A percentile compares a stretch with the other conserved stretches of the same genome.
phyloP scores from a whole-genome alignment of 2,113 vertebrate species.

The Scytalopus superciliaris region DNA sequence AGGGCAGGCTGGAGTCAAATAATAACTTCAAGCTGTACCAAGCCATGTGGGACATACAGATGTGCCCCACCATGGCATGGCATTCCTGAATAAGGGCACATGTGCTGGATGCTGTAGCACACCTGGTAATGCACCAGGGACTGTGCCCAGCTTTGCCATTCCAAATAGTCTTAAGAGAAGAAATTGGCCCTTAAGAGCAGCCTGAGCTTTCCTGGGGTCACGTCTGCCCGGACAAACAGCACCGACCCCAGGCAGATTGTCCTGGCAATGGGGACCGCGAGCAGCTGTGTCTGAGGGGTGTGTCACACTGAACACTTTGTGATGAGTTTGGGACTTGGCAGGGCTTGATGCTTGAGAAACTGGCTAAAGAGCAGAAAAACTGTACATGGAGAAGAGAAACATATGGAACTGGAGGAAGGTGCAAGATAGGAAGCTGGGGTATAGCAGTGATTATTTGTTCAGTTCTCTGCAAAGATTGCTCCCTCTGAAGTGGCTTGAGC shows the following conservation, averaged over 20 bases:
- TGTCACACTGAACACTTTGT: background rate
- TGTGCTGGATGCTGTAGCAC: background rate
- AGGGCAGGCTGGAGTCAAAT: background rate
- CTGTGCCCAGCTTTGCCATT: background rate
- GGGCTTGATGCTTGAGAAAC: background rate
- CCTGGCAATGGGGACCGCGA: fast-evolving
- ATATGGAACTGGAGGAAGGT: conserved; percentile 10
- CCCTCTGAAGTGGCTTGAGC: background rate
- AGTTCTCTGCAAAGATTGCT: background rate
- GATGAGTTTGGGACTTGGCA: background rate
- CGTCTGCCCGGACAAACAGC: background rate
- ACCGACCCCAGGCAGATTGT: no score
- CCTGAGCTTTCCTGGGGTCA: background rate
- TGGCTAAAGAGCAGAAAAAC: background rate
- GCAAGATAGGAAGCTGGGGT: background rate
- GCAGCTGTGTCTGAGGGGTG: background rate
- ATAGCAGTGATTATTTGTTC: background rate
- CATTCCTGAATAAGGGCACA: background rate
- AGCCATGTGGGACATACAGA: background rate
- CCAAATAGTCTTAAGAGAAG: background rate
- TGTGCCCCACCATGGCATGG: background rate
- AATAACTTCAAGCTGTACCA: background rate
- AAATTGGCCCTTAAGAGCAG: background rate
- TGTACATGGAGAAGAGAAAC: background rate
- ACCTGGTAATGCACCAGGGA: background rate